Evolutionary conservation across 2,797 vertebrate species (phyloP), one percentile per base, ranked within the genome.

Genomic region (Liasis olivaceus): DNA sequence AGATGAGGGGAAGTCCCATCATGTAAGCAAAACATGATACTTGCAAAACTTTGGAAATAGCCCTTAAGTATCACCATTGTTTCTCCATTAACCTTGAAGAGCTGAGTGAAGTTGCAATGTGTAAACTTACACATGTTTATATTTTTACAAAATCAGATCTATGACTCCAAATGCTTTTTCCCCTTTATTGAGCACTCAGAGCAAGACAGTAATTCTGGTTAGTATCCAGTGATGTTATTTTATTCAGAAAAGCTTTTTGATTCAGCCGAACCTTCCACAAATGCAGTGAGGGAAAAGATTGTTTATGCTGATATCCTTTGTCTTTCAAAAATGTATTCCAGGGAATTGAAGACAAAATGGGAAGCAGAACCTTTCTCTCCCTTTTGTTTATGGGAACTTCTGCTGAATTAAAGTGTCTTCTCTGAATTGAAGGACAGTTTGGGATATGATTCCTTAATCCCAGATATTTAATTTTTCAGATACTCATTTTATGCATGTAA

Each of bases 121-220:
- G 36, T 42, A 91, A 69, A 28, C 5, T 22, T 26, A 63, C 22
- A 60, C 69, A 31, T 93, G 58, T 22, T 88, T 66, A 69, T 42
- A 4, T 51, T n/a, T 89, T 69, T 92, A 54, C 62, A 92, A 15
- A 92, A 77, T 72, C 31, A 90, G 36, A 66, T 89, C 51, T 91
- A 51, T 66, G 58, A 89, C 47, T 87, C 54, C 90, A 54, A 88
- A 8, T 72, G 20, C 63, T 56, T 81, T 64, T 66, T 63, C 63
- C 36, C 51, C 60, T 47, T 84, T 60, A 85, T 51, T 90, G 58
- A 63, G 42, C 58, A 26, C 58, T 47, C 1, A 1, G 56, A 90
- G 28, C 42, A 84, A 62, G 77, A 62, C 20, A 85, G 15, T 85
- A 90, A 90, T 90, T 51, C 26, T 90, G 20, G 26, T 28, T 85